phyloP scores from a whole-genome alignment of 2,888 invertebrate species.

The Catocala nupta region DNA sequence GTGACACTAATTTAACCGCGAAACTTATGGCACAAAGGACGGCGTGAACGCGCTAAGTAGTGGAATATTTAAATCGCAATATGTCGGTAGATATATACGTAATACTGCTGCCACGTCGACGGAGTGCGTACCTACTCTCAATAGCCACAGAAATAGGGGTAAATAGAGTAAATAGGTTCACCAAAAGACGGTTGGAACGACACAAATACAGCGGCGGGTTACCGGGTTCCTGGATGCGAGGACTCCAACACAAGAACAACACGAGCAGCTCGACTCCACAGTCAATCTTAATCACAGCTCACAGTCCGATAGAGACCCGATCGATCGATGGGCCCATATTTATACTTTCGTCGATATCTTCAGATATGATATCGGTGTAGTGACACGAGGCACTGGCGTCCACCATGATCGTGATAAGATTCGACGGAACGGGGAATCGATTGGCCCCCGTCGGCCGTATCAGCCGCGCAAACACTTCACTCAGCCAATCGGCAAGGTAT shows the following conservation, averaged over 20 bases:
- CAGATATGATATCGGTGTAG: conserved; percentile 83
- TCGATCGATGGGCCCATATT: conserved; percentile 87
- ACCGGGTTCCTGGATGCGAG: conserved; percentile 19
- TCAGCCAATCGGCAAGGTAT: conserved; percentile 79
- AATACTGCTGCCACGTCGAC: conserved; percentile 44
- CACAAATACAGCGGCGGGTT: conserved; percentile 34
- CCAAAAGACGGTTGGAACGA: conserved; percentile 42
- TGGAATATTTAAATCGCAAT: conserved; percentile 21
- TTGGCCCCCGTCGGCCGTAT: conserved; percentile 79
- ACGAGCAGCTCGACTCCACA: conserved; percentile 59
- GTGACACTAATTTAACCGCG: conserved; percentile 58
- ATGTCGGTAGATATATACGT: conserved; percentile 9
- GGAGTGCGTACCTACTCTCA: not conserved
- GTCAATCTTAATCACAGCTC: conserved; percentile 77
- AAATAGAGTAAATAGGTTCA: conserved; percentile 29
- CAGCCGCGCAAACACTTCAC: conserved; percentile 83
- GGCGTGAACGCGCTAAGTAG: conserved; percentile 11
- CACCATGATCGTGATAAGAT: conserved; percentile 86
- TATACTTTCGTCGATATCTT: conserved; percentile 86
- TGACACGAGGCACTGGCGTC: conserved; percentile 81
- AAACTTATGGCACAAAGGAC: conserved; percentile 42
- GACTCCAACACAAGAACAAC: conserved; percentile 56
- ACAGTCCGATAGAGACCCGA: conserved; percentile 84
- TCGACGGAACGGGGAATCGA: conserved; percentile 78
- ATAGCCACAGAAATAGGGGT: conserved; percentile 8